Evolutionary conservation across 2,113 vertebrate species (phyloP).

Genomic region (Gambusia holbrooki): DNA sequence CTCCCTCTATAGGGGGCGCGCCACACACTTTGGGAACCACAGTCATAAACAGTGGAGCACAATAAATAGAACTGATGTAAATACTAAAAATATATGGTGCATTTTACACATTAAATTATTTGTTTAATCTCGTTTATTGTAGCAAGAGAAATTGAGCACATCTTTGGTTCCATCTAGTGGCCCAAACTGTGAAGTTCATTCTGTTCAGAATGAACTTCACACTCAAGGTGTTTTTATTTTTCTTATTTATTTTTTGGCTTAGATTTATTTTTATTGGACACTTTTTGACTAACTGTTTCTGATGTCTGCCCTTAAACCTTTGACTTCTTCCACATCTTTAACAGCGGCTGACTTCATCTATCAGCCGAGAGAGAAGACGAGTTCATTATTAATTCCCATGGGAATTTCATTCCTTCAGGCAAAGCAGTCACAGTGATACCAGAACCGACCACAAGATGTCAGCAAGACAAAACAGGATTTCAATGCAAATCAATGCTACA

Average conservation of each 20-base stretch:
- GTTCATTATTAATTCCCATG: conserved; percentile 32
- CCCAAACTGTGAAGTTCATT: not conserved
- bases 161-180: not conserved
- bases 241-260: no score
- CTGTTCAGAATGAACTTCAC: no score
- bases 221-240: no score
- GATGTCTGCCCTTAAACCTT: not conserved
- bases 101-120: no score
- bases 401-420: not conserved
- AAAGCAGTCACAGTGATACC: conserved; percentile 1
- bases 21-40: no score
- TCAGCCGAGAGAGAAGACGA: not conserved
- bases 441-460: conserved; percentile 43
- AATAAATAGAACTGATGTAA: not conserved
- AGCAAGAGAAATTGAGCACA: not conserved
- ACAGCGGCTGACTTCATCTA: not conserved
- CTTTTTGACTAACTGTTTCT: no score
- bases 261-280: no score
- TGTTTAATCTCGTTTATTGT: no score
- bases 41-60: not conserved
- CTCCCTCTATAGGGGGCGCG: no score
- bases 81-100: no score
- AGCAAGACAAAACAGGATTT: not conserved
- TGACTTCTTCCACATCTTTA: not conserved
- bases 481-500: not conserved